These are phyloP conservation scores for Pangasius macronema DNA, from an alignment of 2,797 vertebrate genomes.

Conservation along the genomic window DNA sequence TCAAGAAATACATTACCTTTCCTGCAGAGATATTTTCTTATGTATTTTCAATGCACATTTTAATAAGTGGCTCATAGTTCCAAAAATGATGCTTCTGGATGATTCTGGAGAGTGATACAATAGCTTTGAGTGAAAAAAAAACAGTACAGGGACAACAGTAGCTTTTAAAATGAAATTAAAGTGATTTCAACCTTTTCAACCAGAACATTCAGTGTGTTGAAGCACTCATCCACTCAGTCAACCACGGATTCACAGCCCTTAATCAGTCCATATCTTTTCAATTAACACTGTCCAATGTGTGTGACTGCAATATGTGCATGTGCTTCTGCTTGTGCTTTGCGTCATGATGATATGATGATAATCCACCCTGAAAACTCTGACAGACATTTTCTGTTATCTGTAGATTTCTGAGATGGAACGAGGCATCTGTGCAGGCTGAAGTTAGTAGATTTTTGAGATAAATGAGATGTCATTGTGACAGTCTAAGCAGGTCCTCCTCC, in stretches of 20 bases:
- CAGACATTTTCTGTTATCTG: constrained; percentile 28
- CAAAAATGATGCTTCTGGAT: not conserved
- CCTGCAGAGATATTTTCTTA: no score
- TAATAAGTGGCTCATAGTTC: not conserved
- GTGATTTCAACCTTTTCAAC: not conserved
- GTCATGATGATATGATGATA: constrained; percentile 32
- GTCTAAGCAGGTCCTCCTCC: constrained; percentile 6
- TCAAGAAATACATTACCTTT: not conserved
- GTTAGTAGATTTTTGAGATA: constrained; percentile 19
- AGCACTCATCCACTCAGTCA: not conserved
- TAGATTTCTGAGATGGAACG: constrained; percentile 24
- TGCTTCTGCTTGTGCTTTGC: not conserved
- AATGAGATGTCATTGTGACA: constrained; percentile 26
- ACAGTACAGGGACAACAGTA: not conserved
- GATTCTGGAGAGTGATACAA: not conserved
- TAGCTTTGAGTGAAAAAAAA: not conserved
- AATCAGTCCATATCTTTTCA: not conserved
- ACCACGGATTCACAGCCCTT: not conserved
- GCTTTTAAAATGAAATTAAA: not conserved
- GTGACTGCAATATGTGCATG: not conserved
- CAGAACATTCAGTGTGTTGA: not conserved
- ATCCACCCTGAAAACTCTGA: constrained; percentile 16
- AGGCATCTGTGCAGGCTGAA: constrained; percentile 1
- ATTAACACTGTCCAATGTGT: not conserved
- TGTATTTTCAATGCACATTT: not conserved